These are phyloP conservation scores for Macrotis lagotis DNA, from an alignment of 2,113 vertebrate species.

Conservation along the genomic window DNA sequence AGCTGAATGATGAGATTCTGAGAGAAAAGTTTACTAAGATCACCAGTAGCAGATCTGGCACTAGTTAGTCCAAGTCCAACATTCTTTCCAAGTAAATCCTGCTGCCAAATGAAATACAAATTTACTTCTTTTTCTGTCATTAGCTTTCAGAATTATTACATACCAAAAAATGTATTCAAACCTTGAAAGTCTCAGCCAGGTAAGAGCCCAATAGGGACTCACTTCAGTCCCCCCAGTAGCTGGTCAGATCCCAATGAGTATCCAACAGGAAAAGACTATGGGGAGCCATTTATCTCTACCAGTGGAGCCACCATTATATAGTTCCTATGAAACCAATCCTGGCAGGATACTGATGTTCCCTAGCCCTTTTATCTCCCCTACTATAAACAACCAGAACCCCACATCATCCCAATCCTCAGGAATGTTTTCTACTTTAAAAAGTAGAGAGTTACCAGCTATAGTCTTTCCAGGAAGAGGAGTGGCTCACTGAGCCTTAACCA, in stretches of 20 bases:
- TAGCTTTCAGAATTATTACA: conserved; percentile 61
- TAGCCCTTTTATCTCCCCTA: not conserved
- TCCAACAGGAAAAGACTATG: not conserved
- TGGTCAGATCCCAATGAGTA: not conserved
- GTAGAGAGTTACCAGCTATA: not conserved
- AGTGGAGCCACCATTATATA: not conserved
- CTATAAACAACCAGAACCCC: not conserved
- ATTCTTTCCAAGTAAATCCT: not conserved
- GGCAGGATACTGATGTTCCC: not conserved
- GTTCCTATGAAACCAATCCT: not conserved
- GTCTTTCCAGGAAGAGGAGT: not conserved
- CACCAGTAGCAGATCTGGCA: not conserved
- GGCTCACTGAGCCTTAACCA: not conserved
- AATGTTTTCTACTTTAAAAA: not conserved
- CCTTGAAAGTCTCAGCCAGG: conserved; percentile 62
- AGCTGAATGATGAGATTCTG: not conserved
- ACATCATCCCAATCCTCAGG: not conserved
- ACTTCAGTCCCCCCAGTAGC: not conserved
- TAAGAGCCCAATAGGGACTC: not conserved
- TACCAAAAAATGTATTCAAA: conserved; percentile 68
- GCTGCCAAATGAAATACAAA: conserved; percentile 2
- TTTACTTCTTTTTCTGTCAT: conserved; percentile 54
- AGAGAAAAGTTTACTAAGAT: not conserved
- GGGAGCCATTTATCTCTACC: not conserved
- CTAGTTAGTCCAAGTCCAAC: not conserved